Evolutionary conservation across 2,113 vertebrate species (phyloP).

Genomic region (Thunnus thynnus): DNA sequence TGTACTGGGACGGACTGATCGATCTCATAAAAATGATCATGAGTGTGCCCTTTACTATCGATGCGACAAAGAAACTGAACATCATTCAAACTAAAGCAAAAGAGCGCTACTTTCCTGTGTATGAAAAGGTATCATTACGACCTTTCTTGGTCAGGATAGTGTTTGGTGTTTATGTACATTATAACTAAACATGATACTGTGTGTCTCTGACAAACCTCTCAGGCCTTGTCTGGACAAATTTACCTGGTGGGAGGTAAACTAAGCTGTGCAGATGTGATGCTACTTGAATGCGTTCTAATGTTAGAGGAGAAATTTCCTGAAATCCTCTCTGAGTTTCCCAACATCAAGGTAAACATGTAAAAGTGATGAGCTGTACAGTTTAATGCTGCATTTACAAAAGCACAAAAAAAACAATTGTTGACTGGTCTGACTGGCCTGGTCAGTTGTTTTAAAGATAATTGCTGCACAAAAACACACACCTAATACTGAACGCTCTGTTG

Average conservation of each 20-base stretch:
- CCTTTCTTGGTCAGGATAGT: neutral
- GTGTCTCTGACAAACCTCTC: conserved; percentile 16
- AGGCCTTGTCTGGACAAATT: conserved; percentile 85
- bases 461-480: neutral
- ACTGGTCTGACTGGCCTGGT: too few species aligned
- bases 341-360: conserved; percentile 85
- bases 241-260: conserved; percentile 91
- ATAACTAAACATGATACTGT: neutral
- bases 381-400: neutral
- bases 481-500: neutral
- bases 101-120: conserved; percentile 88
- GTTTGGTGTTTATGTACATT: neutral
- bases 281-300: conserved; percentile 91
- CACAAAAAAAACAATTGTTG: neutral
- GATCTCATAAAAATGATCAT: conserved; percentile 90
- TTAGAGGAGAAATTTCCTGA: conserved; percentile 85
- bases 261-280: conserved; percentile 90
- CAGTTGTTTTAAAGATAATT: too few species aligned
- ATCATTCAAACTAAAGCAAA: conserved; percentile 83
- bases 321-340: conserved; percentile 86
- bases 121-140: conserved; percentile 87
- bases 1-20: conserved; percentile 88
- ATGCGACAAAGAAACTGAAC: conserved; percentile 79
- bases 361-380: neutral
- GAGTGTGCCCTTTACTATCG: conserved; percentile 76